Evolutionary conservation across 2,797 vertebrate genomes (phyloP).

Genomic region (Syncerus caffer): DNA sequence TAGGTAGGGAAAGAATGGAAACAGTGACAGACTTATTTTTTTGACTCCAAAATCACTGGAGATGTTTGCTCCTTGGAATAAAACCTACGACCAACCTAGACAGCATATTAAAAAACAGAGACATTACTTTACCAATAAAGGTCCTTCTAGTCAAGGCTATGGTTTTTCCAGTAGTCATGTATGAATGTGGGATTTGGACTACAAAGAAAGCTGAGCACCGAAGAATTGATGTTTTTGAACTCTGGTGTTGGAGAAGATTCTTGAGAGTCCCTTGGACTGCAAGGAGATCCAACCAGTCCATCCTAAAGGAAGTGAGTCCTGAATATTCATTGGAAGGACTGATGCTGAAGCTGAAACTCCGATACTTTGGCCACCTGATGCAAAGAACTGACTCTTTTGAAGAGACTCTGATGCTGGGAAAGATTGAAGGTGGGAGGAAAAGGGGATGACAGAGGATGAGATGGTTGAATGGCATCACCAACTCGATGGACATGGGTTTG

Average conservation of each 20-base stretch:
- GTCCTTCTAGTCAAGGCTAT: accelerated
- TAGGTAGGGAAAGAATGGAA: too few species aligned
- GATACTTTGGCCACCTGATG: not conserved
- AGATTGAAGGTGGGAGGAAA: not conserved
- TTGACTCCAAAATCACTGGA: too few species aligned
- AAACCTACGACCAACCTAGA: too few species aligned
- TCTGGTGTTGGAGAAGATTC: not conserved
- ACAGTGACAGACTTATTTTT: too few species aligned
- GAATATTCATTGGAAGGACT: not conserved
- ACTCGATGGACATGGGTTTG: not conserved
- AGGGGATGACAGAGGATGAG: not conserved
- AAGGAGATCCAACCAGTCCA: not conserved
- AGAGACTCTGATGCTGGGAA: not conserved
- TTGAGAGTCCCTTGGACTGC: not conserved
- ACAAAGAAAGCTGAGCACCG: not conserved
- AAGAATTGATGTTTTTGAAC: not conserved
- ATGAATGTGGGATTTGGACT: not conserved
- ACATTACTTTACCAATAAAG: not conserved
- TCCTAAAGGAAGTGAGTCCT: not conserved
- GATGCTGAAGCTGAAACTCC: not conserved
- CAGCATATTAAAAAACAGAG: too few species aligned
- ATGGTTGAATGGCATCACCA: not conserved
- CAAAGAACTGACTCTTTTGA: not conserved
- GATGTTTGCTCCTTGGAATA: too few species aligned
- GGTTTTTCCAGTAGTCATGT: not conserved